Evolutionary conservation across 2,888 invertebrate species (phyloP), one percentile per base, ranked within the genome.

Genomic region (Mystacides longicornis): DNA sequence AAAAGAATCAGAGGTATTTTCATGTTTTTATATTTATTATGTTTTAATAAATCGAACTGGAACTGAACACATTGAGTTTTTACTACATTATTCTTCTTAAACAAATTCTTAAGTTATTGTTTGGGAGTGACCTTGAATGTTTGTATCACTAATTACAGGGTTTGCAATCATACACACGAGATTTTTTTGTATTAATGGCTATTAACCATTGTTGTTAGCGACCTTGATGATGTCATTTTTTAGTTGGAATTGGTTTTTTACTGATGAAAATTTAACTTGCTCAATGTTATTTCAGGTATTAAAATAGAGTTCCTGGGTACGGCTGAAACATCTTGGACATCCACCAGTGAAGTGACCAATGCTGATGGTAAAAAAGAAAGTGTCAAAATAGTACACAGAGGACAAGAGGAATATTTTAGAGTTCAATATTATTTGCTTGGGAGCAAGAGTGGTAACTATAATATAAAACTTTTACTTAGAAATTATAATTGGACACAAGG

Each of bases 341-440:
- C 7, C 9, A 43, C 4, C 16, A 5, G 16, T 5, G 16, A 5
- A 27, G 7, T 7, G 4, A 76, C 80, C 58, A 78, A 82, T 59
- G 78, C 79, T 27, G 81, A 86, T 56, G 86, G 86, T 5, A 43
- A 43, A n/a, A 9, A 82, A 43, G 79, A 81, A 64, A 75, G 75
- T 49, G 81, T 81, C 58, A 80, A 80, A 18, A 79, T 81, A 42
- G 71, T 78, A 57, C 79, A 83, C 53, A 79, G 77, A 16, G 88
- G 83, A 1, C 79, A 84, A 66, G 90, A 90, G 65, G 86, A 86
- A 66, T 89, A 89, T 67, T 90, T 89, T 66, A 83, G 84, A 67
- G 83, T 85, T 61, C 80, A 85, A 62, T 89, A 86, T 68, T 87
- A 86, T 69, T 68, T 89, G 58, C 68, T 87, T 56, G 89, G 89